Base-by-base conservation (phyloP, 2,888 invertebrate species). In the Andrena bucephala region DNA sequence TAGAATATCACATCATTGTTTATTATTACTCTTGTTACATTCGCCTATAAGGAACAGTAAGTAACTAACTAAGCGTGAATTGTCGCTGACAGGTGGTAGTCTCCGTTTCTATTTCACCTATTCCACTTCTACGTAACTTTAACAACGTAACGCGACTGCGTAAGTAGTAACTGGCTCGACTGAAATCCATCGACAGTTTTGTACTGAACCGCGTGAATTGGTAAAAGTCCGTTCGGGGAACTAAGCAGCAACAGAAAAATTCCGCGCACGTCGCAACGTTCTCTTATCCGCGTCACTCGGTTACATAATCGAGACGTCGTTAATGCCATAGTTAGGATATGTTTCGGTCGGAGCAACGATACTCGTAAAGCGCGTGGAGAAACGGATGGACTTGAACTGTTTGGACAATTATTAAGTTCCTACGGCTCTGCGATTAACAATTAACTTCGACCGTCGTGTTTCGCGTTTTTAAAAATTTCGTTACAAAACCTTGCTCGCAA, bases 11-110 rank as follows among this genome's bases (percentile, higher is more conserved):
- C 63, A 71, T 71, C 54, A n/a, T 71, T 16, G 50, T 77, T 71
- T 77, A 77, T 77, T 77, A 66, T 77, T 77, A 66, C 48, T 63
- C 66, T 66, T 50, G 59, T 77, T 72, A 72, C 77, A 72, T 59
- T 57, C 63, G 3, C 65, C 63, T 77, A 63, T 54, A 70, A 77
- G 76, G 76, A 77, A 65, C 71, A 71, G 52, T 77, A 77, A 77
- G 20, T 62, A 70, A 74, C 73, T 77, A 77, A 74, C 33, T 29
- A 52, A 77, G 72, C 72, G 59, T 59, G 65, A 77, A 77, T 66
- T 3, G n/a, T 72, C 59, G 50, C 27, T 60, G 57, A 62, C 69
- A 62, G 42, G 36, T 27, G 50, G 54, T 42, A 63, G n/a, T 66
- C 24, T 60, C 48, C 10, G 8, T 31, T 10, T 63, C 16, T 13